Percentiles rank a stretch among this genome's conserved stretches.
These are phyloP conservation scores for Lota lota DNA, from an alignment of 2,113 vertebrate genomes.

Conservation along the genomic window DNA sequence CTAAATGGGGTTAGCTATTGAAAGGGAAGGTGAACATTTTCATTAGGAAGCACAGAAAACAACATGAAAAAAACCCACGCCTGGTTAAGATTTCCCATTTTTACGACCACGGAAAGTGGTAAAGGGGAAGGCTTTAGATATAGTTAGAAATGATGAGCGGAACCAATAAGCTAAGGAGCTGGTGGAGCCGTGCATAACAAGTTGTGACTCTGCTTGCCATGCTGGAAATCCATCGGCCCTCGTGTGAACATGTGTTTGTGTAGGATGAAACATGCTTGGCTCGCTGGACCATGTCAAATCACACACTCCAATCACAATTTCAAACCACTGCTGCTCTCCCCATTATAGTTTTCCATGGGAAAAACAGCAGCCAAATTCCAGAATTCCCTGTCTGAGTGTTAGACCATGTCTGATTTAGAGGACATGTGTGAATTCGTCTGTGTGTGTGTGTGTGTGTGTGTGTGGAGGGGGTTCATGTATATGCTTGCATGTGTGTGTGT, in stretches of 20 bases:
- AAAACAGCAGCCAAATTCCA: constrained; percentile 58
- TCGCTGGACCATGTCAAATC: constrained; percentile 55
- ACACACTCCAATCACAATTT: constrained; percentile 52
- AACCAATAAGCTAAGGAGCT: constrained; percentile 11
- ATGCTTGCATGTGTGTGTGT: not conserved
- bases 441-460: constrained; percentile 9
- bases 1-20: too few species aligned
- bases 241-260: constrained; percentile 46
- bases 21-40: too few species aligned
- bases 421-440: constrained; percentile 9
- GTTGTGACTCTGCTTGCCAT: constrained; percentile 49
- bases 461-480: constrained; percentile 6
- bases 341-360: constrained; percentile 61
- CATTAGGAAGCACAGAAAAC: too few species aligned
- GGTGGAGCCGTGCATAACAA: constrained; percentile 24
- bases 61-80: too few species aligned
- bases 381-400: constrained; percentile 52
- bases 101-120: too few species aligned
- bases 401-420: constrained; percentile 42
- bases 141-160: constrained; percentile 13
- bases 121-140: not conserved
- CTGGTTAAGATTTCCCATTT: too few species aligned
- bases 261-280: constrained; percentile 64
- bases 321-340: constrained; percentile 57
- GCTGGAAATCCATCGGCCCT: constrained; percentile 61